phyloP scores from a whole-genome alignment of 2,888 invertebrate species.

The Omphaloscelis lunosa region DNA sequence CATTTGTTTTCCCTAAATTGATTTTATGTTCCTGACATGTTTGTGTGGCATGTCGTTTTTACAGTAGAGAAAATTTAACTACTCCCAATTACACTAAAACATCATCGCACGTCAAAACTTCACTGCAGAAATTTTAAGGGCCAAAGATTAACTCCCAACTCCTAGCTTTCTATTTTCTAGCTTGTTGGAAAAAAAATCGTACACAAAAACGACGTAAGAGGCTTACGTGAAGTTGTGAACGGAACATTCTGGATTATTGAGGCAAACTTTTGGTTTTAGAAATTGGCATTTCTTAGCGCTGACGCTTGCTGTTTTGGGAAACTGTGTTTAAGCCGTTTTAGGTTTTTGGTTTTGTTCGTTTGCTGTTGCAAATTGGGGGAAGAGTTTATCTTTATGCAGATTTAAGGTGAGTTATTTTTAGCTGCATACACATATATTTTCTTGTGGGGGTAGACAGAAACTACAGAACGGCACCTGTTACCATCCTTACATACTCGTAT shows the following conservation, averaged over 20 bases:
- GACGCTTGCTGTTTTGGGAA: slow-evolving; percentile 34
- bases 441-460: not conserved
- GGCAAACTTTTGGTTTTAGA: slow-evolving; percentile 64
- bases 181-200: slow-evolving; percentile 42
- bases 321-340: slow-evolving; percentile 21
- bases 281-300: slow-evolving; percentile 51
- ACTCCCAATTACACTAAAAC: not conserved
- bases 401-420: not conserved
- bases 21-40: not conserved
- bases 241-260: slow-evolving; percentile 57
- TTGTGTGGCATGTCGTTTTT: too few relatives aligned
- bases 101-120: not conserved
- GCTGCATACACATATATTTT: not conserved
- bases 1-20: not conserved
- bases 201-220: slow-evolving; percentile 54
- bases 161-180: slow-evolving; percentile 42
- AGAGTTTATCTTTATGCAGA: not conserved
- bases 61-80: not conserved
- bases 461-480: not conserved
- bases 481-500: not conserved
- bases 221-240: slow-evolving; percentile 58
- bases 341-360: slow-evolving; percentile 25
- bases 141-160: slow-evolving; percentile 28
- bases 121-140: slow-evolving; percentile 22
- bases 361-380: slow-evolving; percentile 26